Evolutionary conservation across 1,140 invertebrate genomes (phyloP), one percentile per base, ranked within the genome.

Genomic region (Pararge aegeria): DNA sequence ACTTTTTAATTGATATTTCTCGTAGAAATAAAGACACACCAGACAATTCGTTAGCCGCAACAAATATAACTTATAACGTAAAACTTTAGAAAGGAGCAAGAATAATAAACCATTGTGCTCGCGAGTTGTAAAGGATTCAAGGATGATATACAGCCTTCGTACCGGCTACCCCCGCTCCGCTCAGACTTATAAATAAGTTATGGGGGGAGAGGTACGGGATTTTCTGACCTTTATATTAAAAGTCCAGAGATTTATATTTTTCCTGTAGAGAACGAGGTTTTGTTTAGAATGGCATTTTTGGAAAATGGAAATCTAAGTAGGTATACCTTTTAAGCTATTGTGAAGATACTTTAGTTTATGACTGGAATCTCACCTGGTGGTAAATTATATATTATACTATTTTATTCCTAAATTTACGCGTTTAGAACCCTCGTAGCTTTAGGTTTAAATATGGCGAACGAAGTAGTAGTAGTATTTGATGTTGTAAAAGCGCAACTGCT

Each of bases 131-230:
- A 74, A 74, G 69, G 71, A 73, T 75, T 68, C 60, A 58, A 34
- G 7, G 38, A 59, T 74, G 74, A 76, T 72, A 67, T 74, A 76
- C 58, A 58, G 52, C 54, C 51, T 67, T 52, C 71, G 64, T 64
- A 53, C 66, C 27, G 20, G 13, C 56, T 19, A 70, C 61, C 67
- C 57, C 63, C 66, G 64, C 30, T 10, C 30, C 61, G 61, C 66
- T 72, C 38, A 65, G 48, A 49, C 73, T 76, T 78, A 78, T 78
- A 78, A 80, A 74, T 80, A 78, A 77, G 67, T 75, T 73, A 73
- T 64, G 59, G 60, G 40, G 37, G 29, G 61, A 62, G 74, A 77
- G 78, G 75, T 77, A 75, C 55, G 60, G 64, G 55, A 60, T 56
- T 55, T 62, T 55, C 58, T 63, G 62, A 67, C 46, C 76, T 73